Evolutionary conservation across 2,113 vertebrate species (phyloP), one percentile per base, ranked within the genome.

Genomic region (Setophaga coronata): DNA sequence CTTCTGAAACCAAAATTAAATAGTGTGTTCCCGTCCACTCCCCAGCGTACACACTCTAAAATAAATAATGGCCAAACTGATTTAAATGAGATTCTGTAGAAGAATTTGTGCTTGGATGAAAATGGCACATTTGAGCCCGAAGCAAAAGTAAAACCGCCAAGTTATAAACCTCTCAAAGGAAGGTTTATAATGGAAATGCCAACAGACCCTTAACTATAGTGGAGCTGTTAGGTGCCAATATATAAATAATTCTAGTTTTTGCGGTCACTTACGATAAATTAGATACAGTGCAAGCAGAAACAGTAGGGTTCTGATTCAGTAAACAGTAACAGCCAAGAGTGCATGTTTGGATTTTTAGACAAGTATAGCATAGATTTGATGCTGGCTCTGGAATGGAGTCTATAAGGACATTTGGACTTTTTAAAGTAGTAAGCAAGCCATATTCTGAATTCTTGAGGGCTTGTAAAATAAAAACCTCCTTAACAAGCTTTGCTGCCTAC

Each of bases 141-240:
- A 98, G 97, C 96, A 96, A 97, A 98, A 97, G 95, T 93, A 97
- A 97, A 97, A 97, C 72, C 92, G 14, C 97, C 95, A 97, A 97
- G 95, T 97, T 98, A 97, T 97, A 98, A 98, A 98, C 92, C 91
- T 98, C 95, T 97, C 92, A 97, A 97, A 97, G 91, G 65, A 98
- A 97, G 94, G 45, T 85, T 98, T 97, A 96, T 97, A 97, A 97
- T 97, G 92, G 95, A 97, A 98, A 98, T 97, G 94, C 97, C 98
- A 98, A 97, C 95, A 98, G 94, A 97, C 95, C 74, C 86, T 97
- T 97, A 98, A 98, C 96, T 97, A 95, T 95, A 96, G 95, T 62
- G 82, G 82, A 88, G 82, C 87, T 90, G 57, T 91, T 97, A 97
- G 95, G 89, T 98, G 95, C 98, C 97, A 98, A 98, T 91, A 96